Percentiles rank a stretch among this genome's conserved stretches.
These are phyloP conservation scores for Ceratitis capitata DNA, from an alignment of 1,140 invertebrate species.

Conservation along the genomic window DNA sequence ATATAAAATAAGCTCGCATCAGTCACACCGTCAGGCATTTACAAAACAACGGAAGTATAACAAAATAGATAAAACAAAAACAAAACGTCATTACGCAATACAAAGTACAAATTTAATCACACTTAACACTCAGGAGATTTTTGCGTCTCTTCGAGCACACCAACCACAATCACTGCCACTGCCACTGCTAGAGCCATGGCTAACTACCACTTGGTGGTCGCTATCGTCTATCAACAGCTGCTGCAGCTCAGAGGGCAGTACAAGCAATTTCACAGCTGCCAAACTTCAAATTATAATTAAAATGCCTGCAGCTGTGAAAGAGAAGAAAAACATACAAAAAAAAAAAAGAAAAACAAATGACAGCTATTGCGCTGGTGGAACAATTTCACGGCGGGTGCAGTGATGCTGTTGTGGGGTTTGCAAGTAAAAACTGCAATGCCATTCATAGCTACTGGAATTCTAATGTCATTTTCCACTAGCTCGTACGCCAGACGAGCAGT, in stretches of 20 bases:
- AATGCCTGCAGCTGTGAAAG: conserved; percentile 34
- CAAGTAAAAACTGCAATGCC: background rate
- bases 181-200: no score
- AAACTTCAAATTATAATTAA: conserved; percentile 38
- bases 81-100: background rate
- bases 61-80: background rate
- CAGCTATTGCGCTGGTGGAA: background rate
- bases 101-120: conserved; percentile 29
- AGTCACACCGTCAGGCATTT: no score
- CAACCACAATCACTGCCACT: conserved; percentile 13
- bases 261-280: conserved; percentile 34
- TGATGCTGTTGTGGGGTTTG: background rate
- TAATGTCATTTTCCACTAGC: conserved; percentile 7
- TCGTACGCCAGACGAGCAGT: background rate
- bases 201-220: no score
- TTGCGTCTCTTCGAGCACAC: background rate
- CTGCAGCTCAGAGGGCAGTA: background rate
- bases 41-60: background rate
- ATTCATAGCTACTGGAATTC: background rate
- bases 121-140: conserved; percentile 21
- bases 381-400: background rate
- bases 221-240: conserved; percentile 1
- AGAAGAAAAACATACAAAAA: no score
- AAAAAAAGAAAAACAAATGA: background rate
- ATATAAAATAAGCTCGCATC: no score